Evolutionary conservation across 2,888 invertebrate species (phyloP).

Genomic region (Apodemia hepburni): DNA sequence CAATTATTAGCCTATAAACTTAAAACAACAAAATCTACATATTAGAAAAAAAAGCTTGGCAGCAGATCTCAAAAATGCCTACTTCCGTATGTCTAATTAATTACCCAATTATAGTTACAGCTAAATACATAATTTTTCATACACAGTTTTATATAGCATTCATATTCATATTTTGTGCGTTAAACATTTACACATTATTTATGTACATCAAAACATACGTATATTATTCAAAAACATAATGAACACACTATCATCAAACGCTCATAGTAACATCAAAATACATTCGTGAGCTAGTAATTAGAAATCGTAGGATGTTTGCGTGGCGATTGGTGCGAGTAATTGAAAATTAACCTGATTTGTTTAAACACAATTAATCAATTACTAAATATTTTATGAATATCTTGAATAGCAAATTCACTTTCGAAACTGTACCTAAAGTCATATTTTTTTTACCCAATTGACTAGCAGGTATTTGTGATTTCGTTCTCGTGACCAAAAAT

Average conservation of each 20-base stretch:
- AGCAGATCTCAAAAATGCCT: constrained; percentile 51
- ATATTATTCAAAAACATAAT: constrained; percentile 72
- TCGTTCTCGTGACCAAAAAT: no score
- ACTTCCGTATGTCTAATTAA: constrained; percentile 59
- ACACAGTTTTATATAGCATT: constrained; percentile 36
- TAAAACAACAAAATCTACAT: constrained; percentile 27
- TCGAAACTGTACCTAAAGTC: no score
- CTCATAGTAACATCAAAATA: constrained; percentile 60
- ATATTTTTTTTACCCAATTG: no score
- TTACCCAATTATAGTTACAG: constrained; percentile 63
- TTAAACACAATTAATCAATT: no score
- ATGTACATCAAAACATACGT: constrained; percentile 78
- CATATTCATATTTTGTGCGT: constrained; percentile 73
- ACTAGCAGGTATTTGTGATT: no score
- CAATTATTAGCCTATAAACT: constrained; percentile 16
- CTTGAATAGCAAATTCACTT: no score
- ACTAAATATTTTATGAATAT: no score
- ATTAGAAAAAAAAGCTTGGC: constrained; percentile 34
- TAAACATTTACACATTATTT: constrained; percentile 79
- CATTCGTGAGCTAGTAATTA: constrained; percentile 37
- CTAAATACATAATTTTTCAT: constrained; percentile 68
- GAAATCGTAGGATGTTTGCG: neutral
- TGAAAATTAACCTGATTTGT: neutral
- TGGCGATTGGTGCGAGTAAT: constrained; percentile 3
- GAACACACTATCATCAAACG: constrained; percentile 66